Conservation (phyloP, 1,140 invertebrate species). For the Trypoxylus dichotomus region DNA sequence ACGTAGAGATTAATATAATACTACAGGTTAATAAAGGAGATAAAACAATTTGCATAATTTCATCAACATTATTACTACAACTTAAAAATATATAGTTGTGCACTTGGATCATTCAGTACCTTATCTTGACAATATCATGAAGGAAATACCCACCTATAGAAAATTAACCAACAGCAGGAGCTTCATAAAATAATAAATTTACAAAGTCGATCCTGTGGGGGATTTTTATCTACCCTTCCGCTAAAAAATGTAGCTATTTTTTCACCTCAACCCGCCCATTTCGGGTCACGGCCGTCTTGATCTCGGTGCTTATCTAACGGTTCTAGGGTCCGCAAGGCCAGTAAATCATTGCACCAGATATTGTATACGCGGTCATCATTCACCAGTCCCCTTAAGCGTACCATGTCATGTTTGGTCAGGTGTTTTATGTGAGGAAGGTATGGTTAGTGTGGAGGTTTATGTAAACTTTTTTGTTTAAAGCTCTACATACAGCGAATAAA, state of each 20-base stretch:
- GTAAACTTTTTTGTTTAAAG: no score
- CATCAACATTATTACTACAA: no score
- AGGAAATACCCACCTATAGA: neutral
- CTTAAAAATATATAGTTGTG: no score
- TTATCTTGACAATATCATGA: neutral
- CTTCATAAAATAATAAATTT: neutral
- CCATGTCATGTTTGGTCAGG: neutral
- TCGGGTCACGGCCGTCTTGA: conserved; percentile 40
- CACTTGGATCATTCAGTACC: no score
- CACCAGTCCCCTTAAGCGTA: neutral
- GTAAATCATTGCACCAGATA: conserved; percentile 40
- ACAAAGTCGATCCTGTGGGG: conserved; percentile 9
- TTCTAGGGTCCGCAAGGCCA: conserved; percentile 36
- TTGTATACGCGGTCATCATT: conserved; percentile 1
- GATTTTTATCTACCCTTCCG: conserved; percentile 42
- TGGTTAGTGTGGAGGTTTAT: neutral
- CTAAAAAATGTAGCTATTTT: conserved; percentile 46
- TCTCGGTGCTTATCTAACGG: conserved; percentile 37
- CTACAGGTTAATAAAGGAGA: no score
- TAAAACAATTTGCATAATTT: no score
- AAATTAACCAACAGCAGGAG: neutral
- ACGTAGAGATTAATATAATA: no score
- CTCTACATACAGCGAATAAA: no score
- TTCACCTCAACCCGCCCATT: conserved; percentile 40
- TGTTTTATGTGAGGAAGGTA: neutral